These are phyloP conservation scores for Coregonus suidteri DNA, from an alignment of 2,797 vertebrate species.

Conservation along the genomic window DNA sequence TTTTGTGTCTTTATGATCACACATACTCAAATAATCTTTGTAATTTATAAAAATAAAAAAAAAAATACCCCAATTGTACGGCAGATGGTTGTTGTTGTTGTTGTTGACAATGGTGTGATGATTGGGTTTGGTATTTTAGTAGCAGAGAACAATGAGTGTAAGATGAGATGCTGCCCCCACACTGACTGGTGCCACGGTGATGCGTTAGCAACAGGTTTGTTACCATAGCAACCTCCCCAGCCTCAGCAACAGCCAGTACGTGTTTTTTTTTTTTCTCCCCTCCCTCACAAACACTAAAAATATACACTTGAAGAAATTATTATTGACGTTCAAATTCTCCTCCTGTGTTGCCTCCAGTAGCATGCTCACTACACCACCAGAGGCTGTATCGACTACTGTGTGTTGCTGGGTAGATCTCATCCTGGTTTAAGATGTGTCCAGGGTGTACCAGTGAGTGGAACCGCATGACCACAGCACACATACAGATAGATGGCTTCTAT, in stretches of 20 bases:
- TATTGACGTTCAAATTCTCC: background rate
- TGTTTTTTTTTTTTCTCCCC: background rate
- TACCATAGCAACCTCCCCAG: background rate
- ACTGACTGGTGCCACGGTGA: background rate
- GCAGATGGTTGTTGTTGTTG: background rate
- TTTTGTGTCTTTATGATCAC: background rate
- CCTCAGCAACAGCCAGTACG: background rate
- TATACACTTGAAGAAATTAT: background rate
- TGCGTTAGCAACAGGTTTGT: background rate
- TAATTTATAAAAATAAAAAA: background rate
- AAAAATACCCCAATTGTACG: no score
- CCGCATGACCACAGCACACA: no score
- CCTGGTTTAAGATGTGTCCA: no score
- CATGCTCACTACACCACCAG: background rate
- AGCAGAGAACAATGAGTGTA: background rate
- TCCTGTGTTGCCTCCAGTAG: background rate
- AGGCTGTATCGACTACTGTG: no score
- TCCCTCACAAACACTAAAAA: background rate
- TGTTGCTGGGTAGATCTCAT: no score
- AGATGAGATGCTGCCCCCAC: background rate
- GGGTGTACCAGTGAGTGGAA: no score
- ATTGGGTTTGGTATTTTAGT: background rate
- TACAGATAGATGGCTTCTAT: no score
- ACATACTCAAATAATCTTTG: background rate
- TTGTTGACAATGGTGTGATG: background rate